Conservation (phyloP, 2,113 vertebrate genomes). For the Oxyura jamaicensis region DNA sequence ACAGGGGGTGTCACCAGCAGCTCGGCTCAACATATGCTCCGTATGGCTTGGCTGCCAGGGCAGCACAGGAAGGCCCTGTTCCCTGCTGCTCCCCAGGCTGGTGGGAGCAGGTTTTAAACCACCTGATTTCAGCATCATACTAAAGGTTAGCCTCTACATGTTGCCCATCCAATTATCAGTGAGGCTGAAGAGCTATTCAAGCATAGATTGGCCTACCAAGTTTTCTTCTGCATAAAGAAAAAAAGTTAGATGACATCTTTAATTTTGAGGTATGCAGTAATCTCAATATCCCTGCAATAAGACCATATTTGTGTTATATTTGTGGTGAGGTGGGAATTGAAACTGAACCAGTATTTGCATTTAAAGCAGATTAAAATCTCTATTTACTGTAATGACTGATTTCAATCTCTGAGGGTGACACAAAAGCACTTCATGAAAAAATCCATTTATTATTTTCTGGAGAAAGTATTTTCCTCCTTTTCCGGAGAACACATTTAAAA, state of each 20-base stretch:
- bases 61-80: background rate
- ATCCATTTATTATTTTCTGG: background rate
- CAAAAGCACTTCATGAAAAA: background rate
- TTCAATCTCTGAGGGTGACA: background rate
- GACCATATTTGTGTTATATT: background rate
- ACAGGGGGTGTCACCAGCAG: slow-evolving; percentile 60
- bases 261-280: background rate
- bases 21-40: slow-evolving; percentile 33
- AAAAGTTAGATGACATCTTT: background rate
- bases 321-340: background rate
- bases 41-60: background rate
- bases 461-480: background rate
- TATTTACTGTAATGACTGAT: background rate
- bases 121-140: background rate
- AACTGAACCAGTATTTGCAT: background rate
- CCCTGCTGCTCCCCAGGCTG: background rate
- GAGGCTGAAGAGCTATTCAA: background rate
- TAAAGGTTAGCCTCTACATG: background rate
- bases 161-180: background rate
- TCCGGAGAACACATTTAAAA: background rate
- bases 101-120: slow-evolving; percentile 3
- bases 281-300: background rate
- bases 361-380: background rate
- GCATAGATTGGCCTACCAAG: background rate
- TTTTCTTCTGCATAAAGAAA: background rate